Evolutionary conservation across 2,113 vertebrate species (phyloP).

Genomic region (Mobula birostris): DNA sequence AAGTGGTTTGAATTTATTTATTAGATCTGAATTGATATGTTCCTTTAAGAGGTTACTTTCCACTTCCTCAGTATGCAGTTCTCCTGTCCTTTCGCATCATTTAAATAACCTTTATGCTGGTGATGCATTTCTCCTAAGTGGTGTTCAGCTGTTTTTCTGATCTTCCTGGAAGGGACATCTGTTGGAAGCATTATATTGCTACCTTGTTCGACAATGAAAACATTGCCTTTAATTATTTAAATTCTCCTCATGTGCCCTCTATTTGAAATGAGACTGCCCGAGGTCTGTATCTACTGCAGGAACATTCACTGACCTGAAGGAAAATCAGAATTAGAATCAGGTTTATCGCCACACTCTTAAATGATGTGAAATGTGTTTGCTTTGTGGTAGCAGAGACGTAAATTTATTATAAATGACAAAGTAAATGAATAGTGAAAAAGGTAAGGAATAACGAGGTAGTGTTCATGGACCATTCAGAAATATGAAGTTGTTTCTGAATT

Average conservation of each 20-base stretch:
- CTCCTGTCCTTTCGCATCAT: background rate
- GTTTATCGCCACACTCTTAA: too few species aligned
- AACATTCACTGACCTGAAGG: background rate
- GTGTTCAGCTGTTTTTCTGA: background rate
- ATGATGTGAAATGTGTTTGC: too few species aligned
- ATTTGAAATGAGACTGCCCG: background rate
- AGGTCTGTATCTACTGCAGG: background rate
- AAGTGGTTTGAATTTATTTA: background rate
- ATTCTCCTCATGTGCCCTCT: constrained; percentile 11
- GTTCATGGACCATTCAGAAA: too few species aligned
- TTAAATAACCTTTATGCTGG: background rate
- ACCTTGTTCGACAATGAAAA: background rate
- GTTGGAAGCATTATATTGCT: too few species aligned
- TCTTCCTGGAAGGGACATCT: background rate
- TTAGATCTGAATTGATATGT: background rate
- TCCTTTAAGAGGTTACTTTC: background rate
- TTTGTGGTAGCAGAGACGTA: too few species aligned
- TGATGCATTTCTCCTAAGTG: background rate
- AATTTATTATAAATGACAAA: too few species aligned
- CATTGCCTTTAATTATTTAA: background rate
- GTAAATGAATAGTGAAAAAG: too few species aligned
- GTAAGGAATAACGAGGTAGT: too few species aligned
- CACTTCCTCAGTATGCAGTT: background rate
- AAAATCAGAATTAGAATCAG: background rate
- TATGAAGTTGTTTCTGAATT: too few species aligned